Evolutionary conservation across 2,113 vertebrate genomes (phyloP).

Genomic region (Glaucomys volans): DNA sequence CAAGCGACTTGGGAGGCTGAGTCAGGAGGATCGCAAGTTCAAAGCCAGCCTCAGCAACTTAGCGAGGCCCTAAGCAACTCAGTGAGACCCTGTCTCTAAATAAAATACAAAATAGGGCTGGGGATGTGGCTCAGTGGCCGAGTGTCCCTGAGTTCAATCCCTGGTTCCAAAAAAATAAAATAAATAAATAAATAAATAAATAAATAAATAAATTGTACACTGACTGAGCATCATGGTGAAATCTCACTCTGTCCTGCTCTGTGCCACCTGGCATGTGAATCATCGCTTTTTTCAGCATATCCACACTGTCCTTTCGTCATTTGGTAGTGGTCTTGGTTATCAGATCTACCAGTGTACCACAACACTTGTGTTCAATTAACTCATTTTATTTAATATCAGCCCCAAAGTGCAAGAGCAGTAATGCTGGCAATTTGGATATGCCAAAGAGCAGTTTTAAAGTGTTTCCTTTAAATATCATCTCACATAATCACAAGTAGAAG

Average conservation of each 20-base stretch:
- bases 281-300: neutral
- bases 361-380: neutral
- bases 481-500: neutral
- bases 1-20: too few species aligned
- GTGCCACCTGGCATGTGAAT: neutral
- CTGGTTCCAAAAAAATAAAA: too few species aligned
- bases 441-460: neutral
- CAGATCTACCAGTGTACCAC: neutral
- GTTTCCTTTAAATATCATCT: neutral
- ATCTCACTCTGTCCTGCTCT: neutral
- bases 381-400: neutral
- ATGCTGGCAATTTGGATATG: neutral
- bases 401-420: neutral
- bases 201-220: neutral
- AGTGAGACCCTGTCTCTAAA: too few species aligned
- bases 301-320: neutral
- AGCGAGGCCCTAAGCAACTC: too few species aligned
- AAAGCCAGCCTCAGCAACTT: too few species aligned
- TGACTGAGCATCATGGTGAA: neutral
- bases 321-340: neutral
- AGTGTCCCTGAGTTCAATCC: too few species aligned
- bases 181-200: too few species aligned
- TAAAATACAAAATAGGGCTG: too few species aligned
- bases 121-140: too few species aligned
- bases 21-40: too few species aligned